Conservation (phyloP, 2,797 vertebrate species). For the Anolis apletophallus region DNA sequence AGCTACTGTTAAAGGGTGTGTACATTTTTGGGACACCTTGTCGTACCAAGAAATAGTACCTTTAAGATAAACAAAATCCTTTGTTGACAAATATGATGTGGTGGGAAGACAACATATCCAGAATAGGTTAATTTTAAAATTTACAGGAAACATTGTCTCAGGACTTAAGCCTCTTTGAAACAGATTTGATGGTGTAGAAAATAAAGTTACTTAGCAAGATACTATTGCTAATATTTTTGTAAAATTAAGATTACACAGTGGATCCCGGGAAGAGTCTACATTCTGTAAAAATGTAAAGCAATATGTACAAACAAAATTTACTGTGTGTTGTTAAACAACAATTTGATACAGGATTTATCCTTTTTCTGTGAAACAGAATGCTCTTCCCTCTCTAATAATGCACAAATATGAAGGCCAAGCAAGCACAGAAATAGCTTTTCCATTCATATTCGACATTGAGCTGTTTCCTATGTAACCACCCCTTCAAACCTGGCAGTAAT, state of each 20-base stretch:
- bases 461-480: not conserved
- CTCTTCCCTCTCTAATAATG: slow-evolving; percentile 14
- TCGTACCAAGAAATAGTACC: not conserved
- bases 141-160: not conserved
- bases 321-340: not conserved
- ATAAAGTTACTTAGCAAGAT: not conserved
- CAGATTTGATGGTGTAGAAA: not conserved
- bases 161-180: not conserved
- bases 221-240: not conserved
- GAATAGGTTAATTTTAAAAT: not conserved
- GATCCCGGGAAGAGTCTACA: not conserved
- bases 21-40: no score
- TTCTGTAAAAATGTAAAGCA: not conserved
- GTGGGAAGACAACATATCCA: not conserved
- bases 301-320: not conserved
- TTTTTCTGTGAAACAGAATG: not conserved
- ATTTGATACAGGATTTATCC: not conserved
- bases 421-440: slow-evolving; percentile 25
- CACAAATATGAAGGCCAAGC: slow-evolving; percentile 17
- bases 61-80: not conserved
- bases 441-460: not conserved
- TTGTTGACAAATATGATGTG: not conserved
- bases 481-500: slow-evolving; percentile 5
- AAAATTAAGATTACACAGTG: slow-evolving; percentile 5
- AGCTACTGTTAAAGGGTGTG: no score